Evolutionary conservation across 2,113 vertebrate species (phyloP).

Genomic region (Triplophysa tibetana): DNA sequence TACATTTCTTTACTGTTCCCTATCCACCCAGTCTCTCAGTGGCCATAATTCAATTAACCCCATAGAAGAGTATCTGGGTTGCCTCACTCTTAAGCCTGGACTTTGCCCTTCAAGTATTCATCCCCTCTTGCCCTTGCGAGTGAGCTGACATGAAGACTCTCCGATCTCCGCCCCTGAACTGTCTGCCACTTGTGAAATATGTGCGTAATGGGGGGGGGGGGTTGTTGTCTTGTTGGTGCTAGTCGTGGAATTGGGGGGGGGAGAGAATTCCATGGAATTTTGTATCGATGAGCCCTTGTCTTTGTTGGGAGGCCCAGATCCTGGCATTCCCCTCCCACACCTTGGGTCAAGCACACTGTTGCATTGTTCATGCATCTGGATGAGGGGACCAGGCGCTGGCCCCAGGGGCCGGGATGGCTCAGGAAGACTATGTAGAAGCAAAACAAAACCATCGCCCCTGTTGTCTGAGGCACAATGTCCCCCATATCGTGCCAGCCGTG

Average conservation of each 20-base stretch:
- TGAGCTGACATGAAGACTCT: constrained; percentile 39
- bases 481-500: constrained; percentile 24
- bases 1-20: constrained; percentile 66
- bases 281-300: constrained; percentile 58
- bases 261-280: constrained; percentile 59
- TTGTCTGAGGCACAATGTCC: constrained; percentile 55
- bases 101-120: constrained; percentile 49
- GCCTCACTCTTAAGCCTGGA: constrained; percentile 71
- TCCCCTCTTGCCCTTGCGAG: constrained; percentile 31
- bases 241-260: constrained; percentile 67
- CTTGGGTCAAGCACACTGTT: constrained; percentile 77
- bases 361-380: constrained; percentile 76
- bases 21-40: constrained; percentile 68
- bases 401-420: constrained; percentile 64
- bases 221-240: constrained; percentile 30
- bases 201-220: constrained; percentile 71
- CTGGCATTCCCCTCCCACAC: constrained; percentile 75
- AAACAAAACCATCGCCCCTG: constrained; percentile 67
- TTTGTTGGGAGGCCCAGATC: constrained; percentile 74
- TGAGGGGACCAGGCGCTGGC: constrained; percentile 59
- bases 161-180: constrained; percentile 56
- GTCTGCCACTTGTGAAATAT: constrained; percentile 63
- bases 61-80: constrained; percentile 58
- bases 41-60: constrained; percentile 70
- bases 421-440: constrained; percentile 59